Conservation (phyloP, 2,797 vertebrate species). For the Pseudopleuronectes americanus region DNA sequence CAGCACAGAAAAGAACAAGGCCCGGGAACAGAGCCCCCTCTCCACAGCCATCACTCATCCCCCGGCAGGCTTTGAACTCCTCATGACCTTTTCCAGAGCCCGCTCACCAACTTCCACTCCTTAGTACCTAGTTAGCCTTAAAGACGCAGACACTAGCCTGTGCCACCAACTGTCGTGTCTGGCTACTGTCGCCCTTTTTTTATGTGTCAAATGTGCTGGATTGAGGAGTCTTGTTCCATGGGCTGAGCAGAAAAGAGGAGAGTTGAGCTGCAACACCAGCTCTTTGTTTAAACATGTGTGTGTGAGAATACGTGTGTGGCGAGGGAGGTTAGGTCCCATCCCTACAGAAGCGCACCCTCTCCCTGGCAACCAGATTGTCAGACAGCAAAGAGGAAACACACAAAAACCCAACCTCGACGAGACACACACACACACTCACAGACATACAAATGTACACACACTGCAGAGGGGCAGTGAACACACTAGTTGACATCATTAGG, state of each 20-base stretch:
- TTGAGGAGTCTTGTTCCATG: slow-evolving; percentile 14
- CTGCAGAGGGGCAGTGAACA: slow-evolving; percentile 66
- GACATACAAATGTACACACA: slow-evolving; percentile 40
- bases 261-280: slow-evolving; percentile 9
- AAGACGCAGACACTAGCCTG: slow-evolving; percentile 52
- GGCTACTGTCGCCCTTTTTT: neutral
- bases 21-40: slow-evolving; percentile 87
- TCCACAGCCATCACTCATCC: slow-evolving; percentile 90
- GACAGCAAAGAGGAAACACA: slow-evolving; percentile 55
- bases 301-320: neutral
- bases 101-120: slow-evolving; percentile 83
- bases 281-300: slow-evolving; percentile 22
- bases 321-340: slow-evolving; percentile 33
- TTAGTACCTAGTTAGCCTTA: slow-evolving; percentile 81
- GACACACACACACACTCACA: slow-evolving; percentile 31
- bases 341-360: slow-evolving; percentile 43
- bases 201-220: neutral
- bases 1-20: slow-evolving; percentile 89
- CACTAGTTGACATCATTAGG: slow-evolving; percentile 83
- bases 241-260: slow-evolving; percentile 16
- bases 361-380: slow-evolving; percentile 65
- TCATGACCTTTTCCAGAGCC: slow-evolving; percentile 89
- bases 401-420: slow-evolving; percentile 42
- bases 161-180: neutral
- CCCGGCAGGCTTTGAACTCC: slow-evolving; percentile 89